Evolutionary conservation across 2,113 vertebrate genomes (phyloP), one percentile per base, ranked within the genome.

Genomic region (Mormyrus iriodes): DNA sequence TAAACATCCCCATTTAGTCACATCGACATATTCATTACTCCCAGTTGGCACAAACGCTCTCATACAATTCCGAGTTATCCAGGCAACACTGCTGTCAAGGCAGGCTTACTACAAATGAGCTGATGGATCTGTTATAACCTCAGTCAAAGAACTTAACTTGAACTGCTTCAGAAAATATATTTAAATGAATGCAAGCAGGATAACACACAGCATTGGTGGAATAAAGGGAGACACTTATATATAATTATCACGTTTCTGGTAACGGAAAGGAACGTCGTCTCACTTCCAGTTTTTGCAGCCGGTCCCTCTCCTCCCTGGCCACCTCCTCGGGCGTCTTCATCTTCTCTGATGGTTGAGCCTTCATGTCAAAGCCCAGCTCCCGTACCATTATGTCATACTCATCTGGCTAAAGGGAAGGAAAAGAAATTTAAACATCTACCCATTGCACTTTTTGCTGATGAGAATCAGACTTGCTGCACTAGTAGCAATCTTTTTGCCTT

Each of bases 281-380:
- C 58, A 99, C 98, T 97, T 99, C 98, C 3, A 99, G 94, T 76
- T 94, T 95, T 92, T 93, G 93, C 88, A 99, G 97, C 88, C 96
- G 95, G 0, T 96, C 96, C 89, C 93, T 94, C 90, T 96, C 97
- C 91, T 99, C 98, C 92, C 90, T 95, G 0, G 97, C 98, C 88
- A 98, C 61, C 85, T 99, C 97, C 91, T 98, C 97, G 0, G 97
- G 95, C 0, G 97, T 97, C 92, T 99, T 99, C 96, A 99, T 93
- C 92, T 95, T 97, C 94, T 97, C 96, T 0, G 97, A 98, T 3
- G 98, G 98, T 91, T 97, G 97, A 0, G 97, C 98, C 94, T 99
- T 99, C 97, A 99, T 98, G 94, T 99, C 98, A 1, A 99, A 99
- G 91, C 96, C 97, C 88, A 99, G 97, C 94, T 99, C 97, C 21